Evolutionary conservation across 64 coral and sea anemone genomes (phyloP).

Genomic region (Orbicella faveolata): DNA sequence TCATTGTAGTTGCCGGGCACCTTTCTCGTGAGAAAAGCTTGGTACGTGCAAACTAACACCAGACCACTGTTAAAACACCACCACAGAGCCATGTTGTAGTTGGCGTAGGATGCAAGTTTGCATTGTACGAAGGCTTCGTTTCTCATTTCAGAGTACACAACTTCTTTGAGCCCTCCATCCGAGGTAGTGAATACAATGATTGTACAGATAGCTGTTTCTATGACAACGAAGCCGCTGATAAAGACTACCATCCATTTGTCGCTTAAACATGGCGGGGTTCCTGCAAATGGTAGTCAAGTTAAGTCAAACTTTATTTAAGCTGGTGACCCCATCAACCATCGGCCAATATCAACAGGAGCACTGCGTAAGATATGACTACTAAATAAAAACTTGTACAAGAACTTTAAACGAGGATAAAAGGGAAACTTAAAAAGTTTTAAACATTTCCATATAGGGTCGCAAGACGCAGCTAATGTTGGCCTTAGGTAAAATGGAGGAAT

Average conservation of each 20-base stretch:
- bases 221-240: slow-evolving; percentile 47
- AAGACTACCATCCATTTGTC: slow-evolving; percentile 83
- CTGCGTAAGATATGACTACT: no score
- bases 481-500: neutral
- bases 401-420: no score
- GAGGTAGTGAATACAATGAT: slow-evolving; percentile 46
- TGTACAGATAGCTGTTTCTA: slow-evolving; percentile 56
- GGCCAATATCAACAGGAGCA: no score
- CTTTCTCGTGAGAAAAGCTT: slow-evolving; percentile 82
- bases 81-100: slow-evolving; percentile 76
- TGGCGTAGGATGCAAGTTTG: slow-evolving; percentile 57
- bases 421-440: no score
- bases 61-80: slow-evolving; percentile 84
- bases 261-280: slow-evolving; percentile 66
- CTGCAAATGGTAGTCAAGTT: neutral
- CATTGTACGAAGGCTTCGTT: slow-evolving; percentile 65
- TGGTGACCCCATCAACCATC: no score
- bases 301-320: no score
- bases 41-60: slow-evolving; percentile 84
- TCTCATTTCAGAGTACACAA: slow-evolving; percentile 47
- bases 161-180: slow-evolving; percentile 31
- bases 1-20: slow-evolving; percentile 93
- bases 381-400: no score
- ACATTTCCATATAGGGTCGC: no score
- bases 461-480: no score